phyloP scores from a whole-genome alignment of 1,140 invertebrate genomes.

The Drepana arcuata region DNA sequence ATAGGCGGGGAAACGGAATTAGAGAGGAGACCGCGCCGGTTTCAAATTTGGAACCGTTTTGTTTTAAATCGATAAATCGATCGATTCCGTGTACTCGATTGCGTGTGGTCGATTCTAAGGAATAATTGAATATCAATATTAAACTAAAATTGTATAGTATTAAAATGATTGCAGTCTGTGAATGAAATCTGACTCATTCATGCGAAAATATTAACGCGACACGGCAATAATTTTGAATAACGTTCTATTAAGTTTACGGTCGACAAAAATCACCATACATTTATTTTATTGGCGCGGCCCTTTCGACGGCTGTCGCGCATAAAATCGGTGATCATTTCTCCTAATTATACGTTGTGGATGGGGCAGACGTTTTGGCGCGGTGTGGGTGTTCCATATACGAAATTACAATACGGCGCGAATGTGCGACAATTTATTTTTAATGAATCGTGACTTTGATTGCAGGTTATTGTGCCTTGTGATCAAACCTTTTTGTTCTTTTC shows the following conservation, averaged over 20 bases:
- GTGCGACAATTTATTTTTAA: constrained; percentile 47
- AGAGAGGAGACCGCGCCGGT: constrained; percentile 52
- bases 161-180: constrained; percentile 46
- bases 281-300: constrained; percentile 53
- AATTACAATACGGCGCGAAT: constrained; percentile 57
- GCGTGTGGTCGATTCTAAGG: constrained; percentile 64
- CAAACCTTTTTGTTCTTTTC: too few relatives aligned
- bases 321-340: constrained; percentile 60
- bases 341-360: constrained; percentile 58
- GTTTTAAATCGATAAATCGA: constrained; percentile 67
- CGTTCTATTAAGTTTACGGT: constrained; percentile 40
- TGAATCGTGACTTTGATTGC: constrained; percentile 26
- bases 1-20: constrained; percentile 69
- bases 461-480: constrained; percentile 29
- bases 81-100: constrained; percentile 55
- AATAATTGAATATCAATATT: constrained; percentile 61
- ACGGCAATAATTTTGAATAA: constrained; percentile 39
- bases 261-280: too few relatives aligned
- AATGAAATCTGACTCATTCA: constrained; percentile 47
- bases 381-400: constrained; percentile 67
- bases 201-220: constrained; percentile 29
- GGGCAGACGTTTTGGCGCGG: constrained; percentile 39
- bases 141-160: constrained; percentile 45
- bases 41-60: constrained; percentile 65
- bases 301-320: constrained; percentile 65